Conservation (phyloP, 2,797 vertebrate genomes). For the Microhierax caerulescens region DNA sequence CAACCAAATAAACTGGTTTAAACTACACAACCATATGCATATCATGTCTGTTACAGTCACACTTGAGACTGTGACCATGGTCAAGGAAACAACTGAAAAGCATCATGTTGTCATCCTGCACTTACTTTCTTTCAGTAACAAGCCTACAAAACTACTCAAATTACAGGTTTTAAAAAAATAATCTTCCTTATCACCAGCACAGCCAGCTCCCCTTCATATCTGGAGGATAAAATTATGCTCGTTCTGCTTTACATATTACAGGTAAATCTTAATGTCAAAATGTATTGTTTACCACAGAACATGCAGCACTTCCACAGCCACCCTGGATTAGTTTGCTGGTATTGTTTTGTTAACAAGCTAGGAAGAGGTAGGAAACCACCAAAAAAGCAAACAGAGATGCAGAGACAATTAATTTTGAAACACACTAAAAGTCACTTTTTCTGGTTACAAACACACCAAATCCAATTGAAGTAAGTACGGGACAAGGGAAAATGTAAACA, state of each 20-base stretch:
- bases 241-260: neutral
- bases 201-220: neutral
- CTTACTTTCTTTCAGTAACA: neutral
- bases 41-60: neutral
- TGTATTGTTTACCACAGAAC: neutral
- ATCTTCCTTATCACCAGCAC: neutral
- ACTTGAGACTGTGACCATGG: neutral
- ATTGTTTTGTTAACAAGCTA: slow-evolving; percentile 36
- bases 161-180: neutral
- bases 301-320: neutral
- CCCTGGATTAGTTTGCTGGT: neutral
- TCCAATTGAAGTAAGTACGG: neutral
- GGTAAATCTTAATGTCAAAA: neutral
- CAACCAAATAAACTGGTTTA: neutral
- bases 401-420: neutral
- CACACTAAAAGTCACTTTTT: neutral
- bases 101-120: neutral
- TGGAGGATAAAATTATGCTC: neutral
- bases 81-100: neutral
- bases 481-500: neutral
- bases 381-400: slow-evolving; percentile 8
- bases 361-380: neutral
- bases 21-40: neutral
- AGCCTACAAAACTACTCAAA: neutral
- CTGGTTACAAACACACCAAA: slow-evolving; percentile 43